These are phyloP conservation scores for Dasypus novemcinctus DNA, from an alignment of 2,113 vertebrate species.

Conservation along the genomic window DNA sequence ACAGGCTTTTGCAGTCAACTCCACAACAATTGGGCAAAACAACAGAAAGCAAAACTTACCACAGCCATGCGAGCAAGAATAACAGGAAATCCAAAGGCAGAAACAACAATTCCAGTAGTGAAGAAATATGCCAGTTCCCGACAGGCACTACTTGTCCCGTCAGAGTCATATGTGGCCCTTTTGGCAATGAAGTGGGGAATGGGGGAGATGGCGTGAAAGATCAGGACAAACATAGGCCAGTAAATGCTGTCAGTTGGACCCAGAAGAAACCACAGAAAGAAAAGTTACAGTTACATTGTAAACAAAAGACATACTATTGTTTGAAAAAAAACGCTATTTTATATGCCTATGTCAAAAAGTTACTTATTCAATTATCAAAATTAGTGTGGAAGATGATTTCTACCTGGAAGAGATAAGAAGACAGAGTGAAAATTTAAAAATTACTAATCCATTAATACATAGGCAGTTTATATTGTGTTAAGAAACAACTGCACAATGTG, in stretches of 20 bases:
- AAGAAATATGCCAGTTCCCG: constrained; percentile 94
- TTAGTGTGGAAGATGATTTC: neutral
- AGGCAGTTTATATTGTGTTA: neutral
- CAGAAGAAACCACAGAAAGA: neutral
- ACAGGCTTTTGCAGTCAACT: neutral
- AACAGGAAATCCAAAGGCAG: constrained; percentile 92
- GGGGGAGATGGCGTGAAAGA: constrained; percentile 93
- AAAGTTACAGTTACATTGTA: constrained; percentile 1
- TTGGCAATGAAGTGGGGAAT: constrained; percentile 94
- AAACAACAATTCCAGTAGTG: constrained; percentile 96
- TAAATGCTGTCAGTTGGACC: constrained; percentile 86
- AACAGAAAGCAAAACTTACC: constrained; percentile 82
- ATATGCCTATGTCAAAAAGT: neutral
- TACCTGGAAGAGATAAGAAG: neutral
- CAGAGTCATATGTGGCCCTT: constrained; percentile 89
- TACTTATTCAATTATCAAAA: neutral
- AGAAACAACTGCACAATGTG: neutral
- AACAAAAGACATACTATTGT: neutral
- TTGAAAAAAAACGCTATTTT: constrained; percentile 3
- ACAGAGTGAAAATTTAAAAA: neutral
- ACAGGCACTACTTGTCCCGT: constrained; percentile 93
- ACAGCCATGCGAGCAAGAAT: constrained; percentile 88
- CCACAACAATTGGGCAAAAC: neutral
- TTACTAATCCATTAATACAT: neutral
- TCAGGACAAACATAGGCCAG: constrained; percentile 95